These are phyloP conservation scores for Tetrao urogallus DNA, from an alignment of 2,113 vertebrate genomes.

Conservation along the genomic window DNA sequence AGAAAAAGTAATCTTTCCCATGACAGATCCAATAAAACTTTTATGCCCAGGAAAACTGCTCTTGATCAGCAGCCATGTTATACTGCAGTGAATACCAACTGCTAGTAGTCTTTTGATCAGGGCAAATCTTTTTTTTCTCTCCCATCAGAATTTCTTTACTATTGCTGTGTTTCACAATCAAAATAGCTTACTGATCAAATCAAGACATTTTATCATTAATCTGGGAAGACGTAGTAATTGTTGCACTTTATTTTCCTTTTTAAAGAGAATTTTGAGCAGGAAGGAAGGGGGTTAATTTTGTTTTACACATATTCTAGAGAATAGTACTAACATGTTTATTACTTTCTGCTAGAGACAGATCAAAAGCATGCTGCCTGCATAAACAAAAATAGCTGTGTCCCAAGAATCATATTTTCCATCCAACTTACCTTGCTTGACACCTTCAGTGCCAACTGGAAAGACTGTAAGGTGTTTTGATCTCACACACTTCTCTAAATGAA, in stretches of 20 bases:
- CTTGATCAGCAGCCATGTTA: background rate
- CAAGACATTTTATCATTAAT: background rate
- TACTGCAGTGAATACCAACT: background rate
- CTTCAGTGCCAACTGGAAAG: background rate
- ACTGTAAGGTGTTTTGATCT: background rate
- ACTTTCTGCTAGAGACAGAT: background rate
- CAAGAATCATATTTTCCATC: accelerated
- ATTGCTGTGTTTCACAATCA: background rate
- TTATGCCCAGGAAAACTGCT: background rate
- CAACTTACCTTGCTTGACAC: background rate
- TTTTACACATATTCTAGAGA: background rate
- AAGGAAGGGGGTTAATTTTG: background rate
- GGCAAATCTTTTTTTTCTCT: background rate
- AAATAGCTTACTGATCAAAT: conserved; percentile 8
- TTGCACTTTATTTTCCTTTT: background rate
- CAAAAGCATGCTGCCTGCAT: background rate
- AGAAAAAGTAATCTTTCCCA: background rate
- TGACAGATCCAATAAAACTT: background rate
- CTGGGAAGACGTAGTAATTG: background rate
- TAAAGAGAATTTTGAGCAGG: background rate
- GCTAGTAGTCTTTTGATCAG: conserved; percentile 19
- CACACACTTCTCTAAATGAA: background rate
- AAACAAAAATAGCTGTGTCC: background rate
- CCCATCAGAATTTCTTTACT: background rate
- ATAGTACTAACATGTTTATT: background rate